Evolutionary conservation across 2,797 vertebrate species (phyloP).

Genomic region (Gallirallus australis): DNA sequence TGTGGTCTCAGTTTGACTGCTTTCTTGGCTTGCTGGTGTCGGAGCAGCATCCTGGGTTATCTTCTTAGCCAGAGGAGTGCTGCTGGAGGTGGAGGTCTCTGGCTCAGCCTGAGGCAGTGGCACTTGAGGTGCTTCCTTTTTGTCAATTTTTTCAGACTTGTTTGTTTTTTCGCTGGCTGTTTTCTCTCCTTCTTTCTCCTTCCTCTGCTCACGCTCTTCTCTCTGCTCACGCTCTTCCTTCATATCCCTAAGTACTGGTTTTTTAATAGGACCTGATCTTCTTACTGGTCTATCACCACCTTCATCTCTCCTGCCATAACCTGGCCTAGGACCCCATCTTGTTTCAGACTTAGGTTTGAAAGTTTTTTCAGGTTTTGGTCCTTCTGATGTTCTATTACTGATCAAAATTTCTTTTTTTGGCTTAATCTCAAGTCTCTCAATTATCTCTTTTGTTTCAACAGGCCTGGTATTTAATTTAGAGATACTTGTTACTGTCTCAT

Average conservation of each 20-base stretch:
- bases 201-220: conserved; percentile 93
- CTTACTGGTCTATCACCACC: conserved; percentile 90
- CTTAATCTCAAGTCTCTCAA: conserved; percentile 88
- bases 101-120: conserved; percentile 77
- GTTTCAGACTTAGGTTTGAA: conserved; percentile 94
- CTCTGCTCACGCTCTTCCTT: conserved; percentile 96
- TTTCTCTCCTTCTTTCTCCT: conserved; percentile 90
- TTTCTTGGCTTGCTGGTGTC: conserved; percentile 42
- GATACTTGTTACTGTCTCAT: conserved; percentile 79
- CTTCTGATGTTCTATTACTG: conserved; percentile 82
- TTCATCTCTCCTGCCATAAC: conserved; percentile 88
- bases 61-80: conserved; percentile 54
- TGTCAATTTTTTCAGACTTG: conserved; percentile 83
- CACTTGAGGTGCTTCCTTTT: conserved; percentile 81
- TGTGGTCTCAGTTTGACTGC: conserved; percentile 40
- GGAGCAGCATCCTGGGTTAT: conserved; percentile 55
- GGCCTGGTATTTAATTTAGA: conserved; percentile 80
- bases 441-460: conserved; percentile 84
- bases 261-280: conserved; percentile 97
- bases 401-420: conserved; percentile 88
- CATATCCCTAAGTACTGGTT: conserved; percentile 97
- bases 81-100: conserved; percentile 69
- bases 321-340: conserved; percentile 92
- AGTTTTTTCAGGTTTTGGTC: conserved; percentile 91
- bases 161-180: conserved; percentile 66